These are phyloP conservation scores for Merodon equestris DNA, from an alignment of 2,888 invertebrate species.

Conservation along the genomic window DNA sequence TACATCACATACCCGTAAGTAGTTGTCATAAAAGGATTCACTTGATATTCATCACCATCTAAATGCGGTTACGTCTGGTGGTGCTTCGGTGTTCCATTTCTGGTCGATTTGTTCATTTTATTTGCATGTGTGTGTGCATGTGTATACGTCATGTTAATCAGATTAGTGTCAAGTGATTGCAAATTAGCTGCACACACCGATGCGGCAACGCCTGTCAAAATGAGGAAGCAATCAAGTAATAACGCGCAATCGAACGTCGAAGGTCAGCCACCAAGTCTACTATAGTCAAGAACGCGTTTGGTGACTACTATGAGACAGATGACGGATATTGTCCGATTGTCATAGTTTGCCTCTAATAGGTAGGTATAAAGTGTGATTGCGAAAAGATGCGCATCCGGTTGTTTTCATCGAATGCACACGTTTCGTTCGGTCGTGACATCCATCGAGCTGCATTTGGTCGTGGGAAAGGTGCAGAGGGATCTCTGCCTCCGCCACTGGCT, in stretches of 20 bases:
- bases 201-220: constrained; percentile 46
- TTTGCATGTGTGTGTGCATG: no score
- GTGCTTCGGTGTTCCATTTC: constrained; percentile 61
- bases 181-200: constrained; percentile 60
- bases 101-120: constrained; percentile 61
- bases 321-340: background rate
- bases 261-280: constrained; percentile 26
- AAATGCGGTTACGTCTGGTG: constrained; percentile 57
- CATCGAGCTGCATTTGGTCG: constrained; percentile 37
- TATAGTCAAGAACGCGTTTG: background rate
- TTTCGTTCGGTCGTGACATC: constrained; percentile 69
- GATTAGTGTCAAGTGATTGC: constrained; percentile 76
- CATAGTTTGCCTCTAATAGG: background rate
- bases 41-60: constrained; percentile 78
- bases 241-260: constrained; percentile 26
- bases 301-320: background rate
- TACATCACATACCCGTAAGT: constrained; percentile 41
- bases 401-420: constrained; percentile 60
- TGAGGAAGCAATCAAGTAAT: constrained; percentile 43
- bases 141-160: constrained; percentile 76
- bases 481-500: constrained; percentile 69
- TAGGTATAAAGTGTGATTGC: no score
- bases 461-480: constrained; percentile 58
- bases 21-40: constrained; percentile 77
- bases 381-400: no score